Evolutionary conservation across 2,113 vertebrate species (phyloP).

Genomic region (Carassius gibelio): DNA sequence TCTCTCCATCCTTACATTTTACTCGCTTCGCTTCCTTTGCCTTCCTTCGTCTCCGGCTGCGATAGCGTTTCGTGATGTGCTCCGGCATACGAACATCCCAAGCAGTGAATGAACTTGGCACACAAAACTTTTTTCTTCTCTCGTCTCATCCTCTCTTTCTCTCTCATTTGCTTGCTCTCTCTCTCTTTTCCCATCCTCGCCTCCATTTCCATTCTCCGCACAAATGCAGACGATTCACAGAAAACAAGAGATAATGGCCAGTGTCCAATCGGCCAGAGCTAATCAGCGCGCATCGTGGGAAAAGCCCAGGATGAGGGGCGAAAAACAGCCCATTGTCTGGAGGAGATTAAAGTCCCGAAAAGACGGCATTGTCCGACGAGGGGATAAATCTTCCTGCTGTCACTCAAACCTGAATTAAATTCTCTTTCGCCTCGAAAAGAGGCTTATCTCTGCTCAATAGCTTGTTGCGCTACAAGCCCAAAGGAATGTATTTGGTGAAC

Average conservation of each 20-base stretch:
- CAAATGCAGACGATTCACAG: conserved; percentile 79
- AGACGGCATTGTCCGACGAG: conserved; percentile 92
- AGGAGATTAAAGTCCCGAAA: conserved; percentile 96
- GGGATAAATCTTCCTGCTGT: conserved; percentile 99
- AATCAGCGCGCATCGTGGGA: conserved; percentile 98
- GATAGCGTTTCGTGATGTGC: conserved; percentile 55
- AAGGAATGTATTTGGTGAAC: conserved; percentile 85
- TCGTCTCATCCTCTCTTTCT: conserved; percentile 65
- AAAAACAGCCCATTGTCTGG: conserved; percentile 93
- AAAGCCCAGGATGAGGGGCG: conserved; percentile 85
- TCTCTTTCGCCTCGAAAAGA: conserved; percentile 94
- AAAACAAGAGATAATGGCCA: conserved; percentile 89
- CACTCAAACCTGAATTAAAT: conserved; percentile 99
- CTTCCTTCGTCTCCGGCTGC: neutral
- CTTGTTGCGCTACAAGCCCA: conserved; percentile 89
- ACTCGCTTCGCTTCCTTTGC: neutral
- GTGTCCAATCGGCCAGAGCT: conserved; percentile 83
- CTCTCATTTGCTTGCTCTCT: conserved; percentile 60
- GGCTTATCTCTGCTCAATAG: conserved; percentile 99
- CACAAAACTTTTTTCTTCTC: conserved; percentile 64
- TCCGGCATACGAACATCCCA: conserved; percentile 66
- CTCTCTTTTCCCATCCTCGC: conserved; percentile 47
- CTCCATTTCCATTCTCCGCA: conserved; percentile 68
- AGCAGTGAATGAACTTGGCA: conserved; percentile 72
- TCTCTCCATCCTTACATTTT: conserved; percentile 5